Conservation (phyloP, 2,888 invertebrate species). For the Patella pellucida region DNA sequence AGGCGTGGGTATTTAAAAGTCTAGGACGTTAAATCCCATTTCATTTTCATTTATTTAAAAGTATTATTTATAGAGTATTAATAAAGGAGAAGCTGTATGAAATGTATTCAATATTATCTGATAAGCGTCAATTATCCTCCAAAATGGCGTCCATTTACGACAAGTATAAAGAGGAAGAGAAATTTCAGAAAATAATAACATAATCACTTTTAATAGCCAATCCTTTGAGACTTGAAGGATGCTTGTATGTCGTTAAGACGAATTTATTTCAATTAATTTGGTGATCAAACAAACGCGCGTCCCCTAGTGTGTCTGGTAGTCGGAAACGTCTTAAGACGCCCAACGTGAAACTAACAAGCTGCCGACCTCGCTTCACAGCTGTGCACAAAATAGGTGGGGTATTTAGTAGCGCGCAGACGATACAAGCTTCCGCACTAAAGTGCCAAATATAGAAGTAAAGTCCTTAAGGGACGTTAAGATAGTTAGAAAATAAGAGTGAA, state of each 20-base stretch:
- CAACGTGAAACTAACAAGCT: conserved; percentile 25
- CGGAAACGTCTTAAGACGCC: conserved; percentile 22
- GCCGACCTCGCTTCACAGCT: conserved; percentile 19
- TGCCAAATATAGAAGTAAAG: conserved; percentile 9
- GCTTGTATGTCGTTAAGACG: conserved; percentile 25
- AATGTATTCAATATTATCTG: not conserved
- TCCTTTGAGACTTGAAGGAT: conserved; percentile 25
- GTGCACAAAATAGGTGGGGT: conserved; percentile 19
- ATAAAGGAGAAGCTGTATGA: too few species aligned
- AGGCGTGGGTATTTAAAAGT: too few species aligned
- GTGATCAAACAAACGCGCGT: conserved; percentile 23
- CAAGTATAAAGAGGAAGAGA: not conserved
- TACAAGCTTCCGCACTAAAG: conserved; percentile 19
- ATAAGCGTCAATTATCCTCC: not conserved
- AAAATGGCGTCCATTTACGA: conserved; percentile 8
- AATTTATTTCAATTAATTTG: conserved; percentile 35
- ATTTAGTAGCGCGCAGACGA: conserved; percentile 10
- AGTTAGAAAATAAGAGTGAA: not conserved
- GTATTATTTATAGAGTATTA: too few species aligned
- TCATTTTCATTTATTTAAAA: too few species aligned
- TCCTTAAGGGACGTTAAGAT: conserved; percentile 13
- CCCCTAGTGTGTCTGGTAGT: conserved; percentile 15
- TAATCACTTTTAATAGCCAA: conserved; percentile 34
- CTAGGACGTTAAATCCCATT: too few species aligned
- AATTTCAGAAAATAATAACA: conserved; percentile 29